These are phyloP conservation scores for Rhyzopertha dominica DNA, from an alignment of 1,140 invertebrate genomes.

Conservation along the genomic window DNA sequence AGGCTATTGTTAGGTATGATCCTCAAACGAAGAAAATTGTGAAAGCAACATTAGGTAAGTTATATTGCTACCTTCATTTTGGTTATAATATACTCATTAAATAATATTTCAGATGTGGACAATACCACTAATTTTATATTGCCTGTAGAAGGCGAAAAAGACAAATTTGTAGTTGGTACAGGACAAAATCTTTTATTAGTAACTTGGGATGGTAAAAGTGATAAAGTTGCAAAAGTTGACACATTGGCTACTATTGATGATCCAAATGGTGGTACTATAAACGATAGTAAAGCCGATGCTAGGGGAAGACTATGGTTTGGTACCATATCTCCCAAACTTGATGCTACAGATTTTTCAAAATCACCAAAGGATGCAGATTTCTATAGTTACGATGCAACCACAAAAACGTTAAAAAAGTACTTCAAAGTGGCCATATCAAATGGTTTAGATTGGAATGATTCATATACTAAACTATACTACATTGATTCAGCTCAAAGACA, in stretches of 20 bases:
- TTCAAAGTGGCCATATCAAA: too few relatives aligned
- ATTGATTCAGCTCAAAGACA: conserved; percentile 62
- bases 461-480: too few relatives aligned
- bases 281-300: conserved; percentile 80
- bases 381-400: too few relatives aligned
- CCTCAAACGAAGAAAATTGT: conserved; percentile 8
- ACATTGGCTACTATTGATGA: conserved; percentile 41
- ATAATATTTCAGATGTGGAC: conserved; percentile 41
- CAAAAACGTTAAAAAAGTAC: too few relatives aligned
- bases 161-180: conserved; percentile 58
- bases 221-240: conserved; percentile 11
- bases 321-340: too few relatives aligned
- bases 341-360: too few relatives aligned
- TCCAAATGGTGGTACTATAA: conserved; percentile 45
- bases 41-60: conserved; percentile 17
- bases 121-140: conserved; percentile 49
- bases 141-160: conserved; percentile 55
- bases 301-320: conserved; percentile 61
- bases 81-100: too few relatives aligned
- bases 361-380: too few relatives aligned
- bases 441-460: too few relatives aligned
- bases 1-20: conserved; percentile 42
- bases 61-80: too few relatives aligned
- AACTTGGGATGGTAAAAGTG: conserved; percentile 54
- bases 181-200: conserved; percentile 55